Conservation (phyloP, 2,888 invertebrate species). For the Spatulosminthurus flaviceps region DNA sequence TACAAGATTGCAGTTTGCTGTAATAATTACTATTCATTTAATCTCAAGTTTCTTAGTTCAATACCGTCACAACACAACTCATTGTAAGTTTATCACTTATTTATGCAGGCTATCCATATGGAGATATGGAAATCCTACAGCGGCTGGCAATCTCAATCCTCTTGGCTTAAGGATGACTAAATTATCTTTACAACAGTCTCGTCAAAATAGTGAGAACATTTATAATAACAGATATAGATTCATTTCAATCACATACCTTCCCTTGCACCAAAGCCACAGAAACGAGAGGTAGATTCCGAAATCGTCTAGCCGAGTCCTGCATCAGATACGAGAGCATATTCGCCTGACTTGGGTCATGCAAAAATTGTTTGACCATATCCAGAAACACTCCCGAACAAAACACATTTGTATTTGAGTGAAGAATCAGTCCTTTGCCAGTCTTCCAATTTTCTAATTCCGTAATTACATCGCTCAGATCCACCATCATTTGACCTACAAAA, state of each 20-base stretch:
- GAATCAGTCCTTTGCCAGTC: slow-evolving; percentile 67
- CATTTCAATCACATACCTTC: slow-evolving; percentile 51
- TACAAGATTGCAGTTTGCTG: no score
- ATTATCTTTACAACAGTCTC: no score
- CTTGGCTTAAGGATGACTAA: no score
- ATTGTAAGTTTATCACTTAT: no score
- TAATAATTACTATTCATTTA: no score
- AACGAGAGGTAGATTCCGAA: slow-evolving; percentile 68
- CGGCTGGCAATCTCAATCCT: background rate
- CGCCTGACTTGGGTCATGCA: background rate
- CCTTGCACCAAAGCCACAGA: slow-evolving; percentile 69
- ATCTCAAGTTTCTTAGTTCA: no score
- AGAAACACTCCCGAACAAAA: slow-evolving; percentile 69
- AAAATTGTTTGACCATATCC: background rate
- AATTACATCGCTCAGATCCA: slow-evolving; percentile 67
- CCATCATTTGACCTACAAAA: slow-evolving; percentile 69
- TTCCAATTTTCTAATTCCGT: slow-evolving; percentile 68
- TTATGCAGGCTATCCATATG: no score
- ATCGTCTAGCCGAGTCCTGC: slow-evolving; percentile 66
- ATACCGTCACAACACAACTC: no score
- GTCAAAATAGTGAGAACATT: no score
- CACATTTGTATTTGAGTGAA: slow-evolving; percentile 67
- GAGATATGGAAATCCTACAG: background rate
- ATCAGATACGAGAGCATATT: slow-evolving; percentile 68
- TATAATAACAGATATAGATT: no score